phyloP scores from a whole-genome alignment of 2,113 vertebrate genomes.

The Poecile atricapillus region DNA sequence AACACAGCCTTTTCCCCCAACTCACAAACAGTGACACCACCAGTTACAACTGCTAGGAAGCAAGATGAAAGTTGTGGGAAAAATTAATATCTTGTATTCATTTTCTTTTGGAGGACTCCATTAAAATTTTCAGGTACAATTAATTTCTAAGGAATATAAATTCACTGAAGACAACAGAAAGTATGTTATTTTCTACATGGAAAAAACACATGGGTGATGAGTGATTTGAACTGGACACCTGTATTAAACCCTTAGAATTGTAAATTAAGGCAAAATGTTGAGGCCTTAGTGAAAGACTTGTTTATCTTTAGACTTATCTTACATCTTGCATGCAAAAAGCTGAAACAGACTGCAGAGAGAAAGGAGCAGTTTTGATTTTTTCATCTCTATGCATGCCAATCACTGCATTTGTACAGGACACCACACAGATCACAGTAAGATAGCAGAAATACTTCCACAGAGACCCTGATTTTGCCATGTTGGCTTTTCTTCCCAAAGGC shows the following conservation, averaged over 20 bases:
- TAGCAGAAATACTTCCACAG: not conserved
- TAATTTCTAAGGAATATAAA: not conserved
- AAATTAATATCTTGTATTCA: not conserved
- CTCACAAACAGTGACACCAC: not conserved
- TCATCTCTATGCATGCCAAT: not conserved
- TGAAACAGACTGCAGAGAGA: not conserved
- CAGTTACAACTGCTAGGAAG: not conserved
- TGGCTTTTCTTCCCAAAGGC: not conserved
- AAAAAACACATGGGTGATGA: not conserved
- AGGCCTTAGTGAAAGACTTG: not conserved
- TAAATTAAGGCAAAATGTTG: not conserved
- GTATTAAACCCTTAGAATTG: not conserved
- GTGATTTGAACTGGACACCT: not conserved
- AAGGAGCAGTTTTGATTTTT: not conserved
- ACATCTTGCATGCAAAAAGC: not conserved
- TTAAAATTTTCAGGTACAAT: not conserved
- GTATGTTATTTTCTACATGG: not conserved
- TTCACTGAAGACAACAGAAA: not conserved
- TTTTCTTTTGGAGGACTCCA: not conserved
- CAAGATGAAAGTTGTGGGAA: not conserved
- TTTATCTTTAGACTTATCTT: not conserved
- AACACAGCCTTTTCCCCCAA: accelerated
- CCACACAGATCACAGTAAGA: not conserved
- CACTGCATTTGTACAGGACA: not conserved
- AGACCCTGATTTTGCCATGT: not conserved